These are phyloP conservation scores for Lithodes maja DNA, from an alignment of 2,888 invertebrate genomes.

Conservation along the genomic window DNA sequence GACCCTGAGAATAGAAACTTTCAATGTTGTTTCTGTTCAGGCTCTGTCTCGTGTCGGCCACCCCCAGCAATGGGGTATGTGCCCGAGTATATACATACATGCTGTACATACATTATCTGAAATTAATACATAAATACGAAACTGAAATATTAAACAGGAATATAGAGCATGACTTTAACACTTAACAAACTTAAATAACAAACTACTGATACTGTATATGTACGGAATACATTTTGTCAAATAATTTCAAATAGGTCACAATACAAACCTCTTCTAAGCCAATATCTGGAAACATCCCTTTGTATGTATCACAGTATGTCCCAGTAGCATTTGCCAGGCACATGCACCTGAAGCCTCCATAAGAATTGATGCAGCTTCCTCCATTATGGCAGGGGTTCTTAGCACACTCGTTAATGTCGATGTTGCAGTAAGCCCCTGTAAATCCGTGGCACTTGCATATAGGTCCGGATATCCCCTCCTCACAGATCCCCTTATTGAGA, in stretches of 20 bases:
- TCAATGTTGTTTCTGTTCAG: no score
- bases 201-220: no score
- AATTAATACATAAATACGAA: no score
- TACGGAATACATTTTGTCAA: no score
- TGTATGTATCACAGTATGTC: conserved; percentile 72
- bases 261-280: conserved; percentile 50
- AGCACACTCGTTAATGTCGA: conserved; percentile 88
- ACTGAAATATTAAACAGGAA: no score
- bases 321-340: conserved; percentile 76
- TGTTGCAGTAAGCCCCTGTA: conserved; percentile 85
- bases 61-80: no score
- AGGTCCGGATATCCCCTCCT: conserved; percentile 88
- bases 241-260: background rate
- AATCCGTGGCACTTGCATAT: conserved; percentile 89
- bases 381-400: conserved; percentile 91
- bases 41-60: no score
- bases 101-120: no score
- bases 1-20: no score
- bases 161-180: no score
- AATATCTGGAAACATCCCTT: conserved; percentile 39
- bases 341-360: conserved; percentile 76
- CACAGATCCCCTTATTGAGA: conserved; percentile 90
- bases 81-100: no score
- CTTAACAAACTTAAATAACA: no score
- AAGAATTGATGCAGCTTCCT: conserved; percentile 88